Conservation (phyloP, 2,113 vertebrate species). For the Thamnaconus septentrionalis region DNA sequence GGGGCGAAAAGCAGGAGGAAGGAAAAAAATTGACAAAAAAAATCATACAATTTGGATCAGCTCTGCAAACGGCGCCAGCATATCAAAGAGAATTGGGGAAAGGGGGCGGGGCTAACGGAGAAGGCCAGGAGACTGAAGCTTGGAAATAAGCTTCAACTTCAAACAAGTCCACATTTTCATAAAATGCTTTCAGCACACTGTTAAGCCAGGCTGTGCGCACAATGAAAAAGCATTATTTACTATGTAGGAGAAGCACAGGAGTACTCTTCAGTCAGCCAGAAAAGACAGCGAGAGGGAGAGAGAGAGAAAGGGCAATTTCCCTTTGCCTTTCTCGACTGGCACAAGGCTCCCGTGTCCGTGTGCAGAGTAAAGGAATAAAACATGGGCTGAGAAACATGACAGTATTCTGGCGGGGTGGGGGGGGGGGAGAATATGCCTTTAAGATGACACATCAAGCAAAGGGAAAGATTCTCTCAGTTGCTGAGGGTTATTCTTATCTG, state of each 20-base stretch:
- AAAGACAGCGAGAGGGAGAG: constrained; percentile 1
- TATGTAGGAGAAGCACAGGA: constrained; percentile 41
- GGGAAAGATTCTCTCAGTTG: constrained; percentile 40
- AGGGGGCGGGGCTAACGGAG: constrained; percentile 22
- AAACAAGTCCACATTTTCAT: constrained; percentile 61
- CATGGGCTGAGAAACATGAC: constrained; percentile 48
- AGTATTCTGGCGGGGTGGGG: constrained; percentile 21
- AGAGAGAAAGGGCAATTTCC: constrained; percentile 36
- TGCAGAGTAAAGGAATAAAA: constrained; percentile 52
- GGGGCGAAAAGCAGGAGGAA: constrained; percentile 23
- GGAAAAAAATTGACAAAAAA: constrained; percentile 1
- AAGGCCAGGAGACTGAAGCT: constrained; percentile 54
- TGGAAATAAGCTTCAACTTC: constrained; percentile 53
- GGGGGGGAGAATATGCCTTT: constrained; percentile 55
- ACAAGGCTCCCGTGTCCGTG: constrained; percentile 23
- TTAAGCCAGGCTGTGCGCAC: constrained; percentile 18
- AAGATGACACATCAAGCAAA: constrained; percentile 51
- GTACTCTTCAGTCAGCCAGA: constrained; percentile 17
- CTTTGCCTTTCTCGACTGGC: constrained; percentile 30
- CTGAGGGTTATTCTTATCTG: constrained; percentile 41
- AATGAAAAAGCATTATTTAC: constrained; percentile 77
- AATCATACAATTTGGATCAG: constrained; percentile 45
- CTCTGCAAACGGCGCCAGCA: constrained; percentile 29
- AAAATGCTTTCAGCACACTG: constrained; percentile 59
- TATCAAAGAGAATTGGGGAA: constrained; percentile 50